Evolutionary conservation across 92 coral and sea anemone genomes (phyloP), one percentile per base, ranked within the genome.

Genomic region (Actinernus sp.): DNA sequence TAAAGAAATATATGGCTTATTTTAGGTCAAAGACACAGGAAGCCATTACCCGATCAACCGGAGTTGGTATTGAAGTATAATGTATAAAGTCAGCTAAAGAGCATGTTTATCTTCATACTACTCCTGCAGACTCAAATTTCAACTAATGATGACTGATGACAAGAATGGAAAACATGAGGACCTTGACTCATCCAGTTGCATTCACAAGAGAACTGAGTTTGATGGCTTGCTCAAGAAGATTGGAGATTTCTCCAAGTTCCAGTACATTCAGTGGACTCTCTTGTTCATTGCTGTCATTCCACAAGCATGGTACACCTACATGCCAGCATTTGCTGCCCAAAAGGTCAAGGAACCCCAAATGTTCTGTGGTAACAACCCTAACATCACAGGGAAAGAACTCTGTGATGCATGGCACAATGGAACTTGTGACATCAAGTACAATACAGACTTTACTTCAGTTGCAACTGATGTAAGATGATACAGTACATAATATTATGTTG

Each of bases 261-360:
- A 95, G 71, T 71, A 81, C 27, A 73, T 95, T 13, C 99, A 95
- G 30, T 95, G 99, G 99, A 23, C 84, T 16, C 78, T 95, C 0
- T 52, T 95, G 0, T 95, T 95, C 39, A 61, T 95, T 3, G 93
- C 97, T 17, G 69, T 91, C 0, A 51, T 95, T 10, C 93, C 99
- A 0, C 99, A 95, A 65, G 93, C 99, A 0, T 95, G 97, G 97
- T 91, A 95, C 33, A 84, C 99, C 1, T 95, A 95, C 27, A 90
- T 92, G 21, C 99, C 99, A 10, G 97, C 97, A 14, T 95, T 95
- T 39, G 81, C 99, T 0, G 99, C 97, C 27, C 79, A 90, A n/a
- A 90, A 91, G 18, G 97, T 92, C 4, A 84, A 88, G 57, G 81
- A 70, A 19, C 68, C 50, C 1, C 72, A 85, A 23, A 54, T 95